phyloP scores from a whole-genome alignment of 2,888 invertebrate species.

The Nysson spinosus region DNA sequence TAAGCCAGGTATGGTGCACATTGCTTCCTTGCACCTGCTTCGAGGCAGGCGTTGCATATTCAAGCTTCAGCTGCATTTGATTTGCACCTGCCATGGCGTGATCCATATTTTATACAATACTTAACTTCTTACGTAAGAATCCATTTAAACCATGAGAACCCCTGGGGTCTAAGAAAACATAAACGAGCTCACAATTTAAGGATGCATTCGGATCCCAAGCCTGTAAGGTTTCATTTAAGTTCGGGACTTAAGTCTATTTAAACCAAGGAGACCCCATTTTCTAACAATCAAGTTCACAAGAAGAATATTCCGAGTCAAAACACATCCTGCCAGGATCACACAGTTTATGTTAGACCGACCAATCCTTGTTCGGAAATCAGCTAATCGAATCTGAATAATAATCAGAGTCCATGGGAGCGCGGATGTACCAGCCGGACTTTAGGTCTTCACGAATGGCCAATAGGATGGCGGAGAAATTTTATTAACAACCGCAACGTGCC shows the following conservation, averaged over 20 bases:
- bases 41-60: conserved; percentile 9
- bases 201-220: too few relatives aligned
- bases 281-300: too few relatives aligned
- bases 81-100: conserved; percentile 13
- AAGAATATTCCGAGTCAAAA: too few relatives aligned
- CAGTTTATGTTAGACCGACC: too few relatives aligned
- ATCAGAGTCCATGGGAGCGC: too few relatives aligned
- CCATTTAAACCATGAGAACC: not conserved
- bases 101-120: conserved; percentile 19
- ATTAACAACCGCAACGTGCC: conserved; percentile 63
- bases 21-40: conserved; percentile 25
- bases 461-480: conserved; percentile 54
- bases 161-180: too few relatives aligned
- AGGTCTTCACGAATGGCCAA: conserved; percentile 43
- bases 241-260: too few relatives aligned
- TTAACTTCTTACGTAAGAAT: not conserved
- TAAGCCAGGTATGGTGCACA: conserved; percentile 5
- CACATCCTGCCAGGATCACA: too few relatives aligned
- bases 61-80: conserved; percentile 18
- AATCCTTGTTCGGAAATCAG: too few relatives aligned
- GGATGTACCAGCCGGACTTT: conserved; percentile 18
- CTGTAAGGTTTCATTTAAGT: too few relatives aligned
- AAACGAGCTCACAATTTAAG: too few relatives aligned
- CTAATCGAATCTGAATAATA: conserved; percentile 36
- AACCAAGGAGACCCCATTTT: too few relatives aligned